phyloP scores from a whole-genome alignment of 2,113 vertebrate species.

The Serinus canaria region DNA sequence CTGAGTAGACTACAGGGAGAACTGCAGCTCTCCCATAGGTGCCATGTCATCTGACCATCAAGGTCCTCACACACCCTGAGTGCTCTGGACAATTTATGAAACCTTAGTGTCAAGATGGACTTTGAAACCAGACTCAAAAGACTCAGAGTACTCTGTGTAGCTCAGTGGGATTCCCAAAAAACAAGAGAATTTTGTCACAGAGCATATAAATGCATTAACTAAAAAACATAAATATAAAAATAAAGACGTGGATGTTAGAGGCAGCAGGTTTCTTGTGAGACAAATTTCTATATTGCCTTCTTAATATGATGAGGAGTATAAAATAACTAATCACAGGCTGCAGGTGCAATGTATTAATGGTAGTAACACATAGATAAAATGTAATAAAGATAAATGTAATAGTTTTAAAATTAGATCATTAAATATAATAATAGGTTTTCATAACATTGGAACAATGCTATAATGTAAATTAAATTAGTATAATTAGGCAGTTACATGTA shows the following conservation, averaged over 20 bases:
- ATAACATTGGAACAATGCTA: neutral
- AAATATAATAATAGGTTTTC: slow-evolving; percentile 33
- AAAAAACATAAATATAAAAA: neutral
- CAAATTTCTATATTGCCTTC: neutral
- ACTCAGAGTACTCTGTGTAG: neutral
- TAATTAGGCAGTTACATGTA: neutral
- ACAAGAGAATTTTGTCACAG: neutral
- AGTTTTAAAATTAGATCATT: neutral
- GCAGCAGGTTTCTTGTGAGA: neutral
- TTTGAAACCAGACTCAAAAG: neutral
- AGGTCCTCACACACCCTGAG: neutral
- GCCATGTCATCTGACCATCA: rapidly evolving
- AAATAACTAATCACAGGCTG: neutral
- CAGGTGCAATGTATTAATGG: neutral
- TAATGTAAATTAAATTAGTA: neutral
- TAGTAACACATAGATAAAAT: neutral
- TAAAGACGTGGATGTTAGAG: neutral
- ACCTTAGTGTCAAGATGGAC: rapidly evolving
- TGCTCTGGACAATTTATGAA: neutral
- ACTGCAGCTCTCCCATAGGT: neutral
- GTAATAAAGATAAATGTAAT: neutral
- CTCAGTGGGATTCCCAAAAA: neutral
- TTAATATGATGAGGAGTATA: neutral
- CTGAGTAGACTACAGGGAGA: neutral
- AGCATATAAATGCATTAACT: neutral